Evolutionary conservation across 2,113 vertebrate genomes (phyloP), one percentile per base, ranked within the genome.

Genomic region (Sinocyclocheilus anophthalmus): DNA sequence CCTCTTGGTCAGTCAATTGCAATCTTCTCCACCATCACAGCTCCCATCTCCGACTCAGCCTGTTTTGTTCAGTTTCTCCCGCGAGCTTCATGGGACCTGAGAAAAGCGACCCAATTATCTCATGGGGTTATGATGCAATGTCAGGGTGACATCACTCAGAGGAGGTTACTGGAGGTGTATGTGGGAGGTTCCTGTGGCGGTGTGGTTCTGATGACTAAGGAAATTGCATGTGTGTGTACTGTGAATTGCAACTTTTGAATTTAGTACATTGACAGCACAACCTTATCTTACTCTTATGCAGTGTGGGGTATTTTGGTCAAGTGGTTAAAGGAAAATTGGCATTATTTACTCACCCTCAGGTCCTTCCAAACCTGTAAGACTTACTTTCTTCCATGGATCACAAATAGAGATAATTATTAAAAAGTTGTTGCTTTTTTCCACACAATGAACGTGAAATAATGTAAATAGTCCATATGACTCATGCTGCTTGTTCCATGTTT

Each of bases 91-190:
- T 20, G 65, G 63, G 48, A 86, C 78, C n/a, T 30, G 77, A 39
- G 76, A 87, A 81, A 86, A 76, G 55, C 55, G 59, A 88, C 88
- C 75, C 88, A 85, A 86, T 86, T 76, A 84, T 39, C 81, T 63
- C 57, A 55, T 55, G 55, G 67, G 89, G 90, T 91, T 88, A 83
- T 92, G 91, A 92, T 87, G 89, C 90, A 91, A 86, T 86, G 88
- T 90, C 83, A 83, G 45, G 18, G 82, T 91, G 91, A 91, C 92
- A 91, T 94, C 91, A 93, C 85, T 5, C 33, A 87, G 78, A 83
- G 87, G 88, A 91, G 83, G 92, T 94, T 93, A 94, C 93, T 69
- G 73, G 90, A 87, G 89, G 89, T 90, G 39, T 61, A 20, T 75
- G 85, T 81, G 42, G 72, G 84, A 87, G 83, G 78, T 70, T 81